phyloP scores from a whole-genome alignment of 2,113 vertebrate species.

The Petrocephalus microphthalmus region DNA sequence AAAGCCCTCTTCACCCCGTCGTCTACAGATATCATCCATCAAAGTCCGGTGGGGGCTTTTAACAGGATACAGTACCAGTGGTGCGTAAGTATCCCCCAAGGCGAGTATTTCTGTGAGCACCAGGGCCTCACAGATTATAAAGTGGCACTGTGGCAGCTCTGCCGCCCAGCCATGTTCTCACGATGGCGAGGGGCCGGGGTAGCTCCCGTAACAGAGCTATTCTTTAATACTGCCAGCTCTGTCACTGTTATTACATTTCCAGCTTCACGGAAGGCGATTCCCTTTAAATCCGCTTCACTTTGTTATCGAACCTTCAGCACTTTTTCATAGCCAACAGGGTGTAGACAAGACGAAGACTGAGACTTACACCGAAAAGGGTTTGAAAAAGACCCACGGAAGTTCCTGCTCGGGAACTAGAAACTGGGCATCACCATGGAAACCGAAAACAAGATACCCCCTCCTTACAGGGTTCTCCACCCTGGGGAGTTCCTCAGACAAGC shows the following conservation, averaged over 20 bases:
- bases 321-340: not conserved
- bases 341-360: not conserved
- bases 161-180: not conserved
- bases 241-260: not conserved
- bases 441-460: not conserved
- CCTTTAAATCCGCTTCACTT: not conserved
- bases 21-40: constrained; percentile 41
- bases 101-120: not conserved
- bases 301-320: not conserved
- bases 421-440: not conserved
- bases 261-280: not conserved
- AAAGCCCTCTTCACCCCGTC: constrained; percentile 31
- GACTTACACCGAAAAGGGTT: not conserved
- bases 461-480: not conserved
- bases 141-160: not conserved
- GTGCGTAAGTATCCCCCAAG: not conserved
- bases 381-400: not conserved
- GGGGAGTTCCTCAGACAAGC: not conserved
- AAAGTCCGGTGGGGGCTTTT: constrained; percentile 46
- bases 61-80: constrained; percentile 28
- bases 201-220: not conserved
- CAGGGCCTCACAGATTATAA: not conserved
- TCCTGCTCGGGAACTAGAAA: not conserved
- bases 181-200: not conserved
- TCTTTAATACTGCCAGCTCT: not conserved